Conservation (phyloP, 53 echinoderm and acorn worm species). For the Henricia sp. region DNA sequence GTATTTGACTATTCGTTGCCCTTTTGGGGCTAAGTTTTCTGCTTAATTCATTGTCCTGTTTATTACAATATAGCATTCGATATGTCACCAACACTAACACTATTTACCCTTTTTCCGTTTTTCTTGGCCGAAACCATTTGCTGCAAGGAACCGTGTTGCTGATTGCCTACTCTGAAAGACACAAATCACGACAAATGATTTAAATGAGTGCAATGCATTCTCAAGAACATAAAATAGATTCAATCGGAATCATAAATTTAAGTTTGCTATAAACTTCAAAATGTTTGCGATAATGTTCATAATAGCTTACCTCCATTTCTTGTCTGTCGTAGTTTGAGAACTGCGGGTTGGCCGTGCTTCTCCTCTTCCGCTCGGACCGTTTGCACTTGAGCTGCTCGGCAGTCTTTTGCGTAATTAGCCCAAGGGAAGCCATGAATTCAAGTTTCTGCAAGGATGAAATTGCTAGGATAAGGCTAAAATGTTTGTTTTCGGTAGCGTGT, state of each 20-base stretch:
- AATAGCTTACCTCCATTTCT: conserved; percentile 77
- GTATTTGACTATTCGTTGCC: no score
- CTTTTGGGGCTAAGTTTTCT: no score
- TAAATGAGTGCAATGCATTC: no score
- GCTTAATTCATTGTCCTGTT: not conserved
- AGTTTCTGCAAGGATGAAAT: conserved; percentile 74
- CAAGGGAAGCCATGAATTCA: conserved; percentile 97
- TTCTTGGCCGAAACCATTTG: conserved; percentile 79
- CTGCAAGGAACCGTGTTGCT: conserved; percentile 82
- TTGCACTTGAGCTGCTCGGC: conserved; percentile 91
- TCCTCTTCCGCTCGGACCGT: conserved; percentile 87
- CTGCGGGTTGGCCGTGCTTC: conserved; percentile 99
- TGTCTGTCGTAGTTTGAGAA: conserved; percentile 92
- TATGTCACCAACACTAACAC: not conserved
- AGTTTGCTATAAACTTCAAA: not conserved
- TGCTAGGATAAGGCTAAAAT: no score
- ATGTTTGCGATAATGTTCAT: not conserved
- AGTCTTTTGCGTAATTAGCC: conserved; percentile 87
- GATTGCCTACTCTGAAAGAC: conserved; percentile 83
- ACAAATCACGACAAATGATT: not conserved
- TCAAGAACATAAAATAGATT: not conserved
- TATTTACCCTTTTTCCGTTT: conserved; percentile 81
- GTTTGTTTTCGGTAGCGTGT: no score
- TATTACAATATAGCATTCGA: not conserved
- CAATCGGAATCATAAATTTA: not conserved